These are phyloP conservation scores for Drosophila nannoptera DNA, from an alignment of 1,140 invertebrate species.

Conservation along the genomic window DNA sequence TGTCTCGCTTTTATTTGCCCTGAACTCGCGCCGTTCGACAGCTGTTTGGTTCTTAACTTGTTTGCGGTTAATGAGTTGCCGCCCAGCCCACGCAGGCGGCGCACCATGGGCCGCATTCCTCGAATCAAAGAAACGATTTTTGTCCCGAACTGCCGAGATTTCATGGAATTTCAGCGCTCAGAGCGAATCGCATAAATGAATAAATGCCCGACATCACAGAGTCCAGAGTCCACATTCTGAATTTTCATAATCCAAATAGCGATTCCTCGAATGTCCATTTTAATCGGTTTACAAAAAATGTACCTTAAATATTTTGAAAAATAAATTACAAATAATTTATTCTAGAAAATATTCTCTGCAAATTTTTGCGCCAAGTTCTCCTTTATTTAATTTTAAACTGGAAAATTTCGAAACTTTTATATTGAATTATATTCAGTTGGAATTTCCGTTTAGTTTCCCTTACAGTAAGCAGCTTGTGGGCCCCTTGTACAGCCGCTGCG, in stretches of 20 bases:
- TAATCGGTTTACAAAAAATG: background rate
- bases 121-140: background rate
- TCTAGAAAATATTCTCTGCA: no score
- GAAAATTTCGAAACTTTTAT: background rate
- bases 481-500: slow-evolving; percentile 33
- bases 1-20: slow-evolving; percentile 35
- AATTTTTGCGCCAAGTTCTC: no score
- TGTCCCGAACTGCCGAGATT: background rate
- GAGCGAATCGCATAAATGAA: background rate
- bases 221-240: background rate
- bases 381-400: background rate
- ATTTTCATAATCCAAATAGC: background rate
- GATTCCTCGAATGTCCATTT: background rate
- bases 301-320: background rate
- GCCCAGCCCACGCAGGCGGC: background rate
- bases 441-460: background rate
- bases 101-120: slow-evolving; percentile 40
- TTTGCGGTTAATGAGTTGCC: slow-evolving; percentile 59
- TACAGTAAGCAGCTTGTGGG: background rate
- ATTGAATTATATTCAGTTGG: background rate
- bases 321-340: background rate
- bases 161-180: background rate
- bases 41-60: slow-evolving; percentile 58
- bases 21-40: slow-evolving; percentile 37
- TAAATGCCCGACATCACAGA: background rate